Percentiles rank a stretch among this genome's conserved stretches.
phyloP scores from a whole-genome alignment of 1,140 invertebrate genomes.

The Armadillidium nasatum region DNA sequence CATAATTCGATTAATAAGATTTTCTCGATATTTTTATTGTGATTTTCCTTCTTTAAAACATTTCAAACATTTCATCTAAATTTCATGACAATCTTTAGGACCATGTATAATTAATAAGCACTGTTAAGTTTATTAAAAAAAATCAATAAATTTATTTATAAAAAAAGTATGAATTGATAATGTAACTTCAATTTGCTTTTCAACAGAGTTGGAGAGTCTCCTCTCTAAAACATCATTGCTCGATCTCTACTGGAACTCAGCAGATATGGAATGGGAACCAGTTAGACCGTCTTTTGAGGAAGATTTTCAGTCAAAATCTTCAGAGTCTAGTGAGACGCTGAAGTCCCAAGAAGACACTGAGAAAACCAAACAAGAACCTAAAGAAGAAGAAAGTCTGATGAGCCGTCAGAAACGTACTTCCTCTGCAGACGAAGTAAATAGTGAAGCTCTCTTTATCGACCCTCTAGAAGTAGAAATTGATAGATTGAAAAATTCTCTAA shows the following conservation, averaged over 20 bases:
- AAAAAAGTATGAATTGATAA: no score
- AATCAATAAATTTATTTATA: no score
- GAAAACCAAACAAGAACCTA: neutral
- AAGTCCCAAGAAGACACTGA: neutral
- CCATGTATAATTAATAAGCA: no score
- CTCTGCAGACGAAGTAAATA: neutral
- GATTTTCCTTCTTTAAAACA: no score
- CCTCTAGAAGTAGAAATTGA: neutral
- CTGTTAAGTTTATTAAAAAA: no score
- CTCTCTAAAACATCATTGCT: neutral
- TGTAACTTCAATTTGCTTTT: no score
- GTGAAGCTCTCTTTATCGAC: neutral
- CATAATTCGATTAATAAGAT: no score
- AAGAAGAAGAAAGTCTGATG: neutral
- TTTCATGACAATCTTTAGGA: no score
- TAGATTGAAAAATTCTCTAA: neutral
- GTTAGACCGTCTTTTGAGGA: neutral
- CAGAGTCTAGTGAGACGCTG: neutral
- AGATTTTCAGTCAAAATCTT: neutral
- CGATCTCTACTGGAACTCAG: neutral
- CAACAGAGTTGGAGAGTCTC: neutral
- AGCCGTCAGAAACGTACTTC: neutral
- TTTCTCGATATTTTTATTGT: no score
- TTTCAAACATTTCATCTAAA: no score
- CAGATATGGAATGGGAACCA: neutral